Evolutionary conservation across 2,797 vertebrate species (phyloP).

Genomic region (Lithobates pipiens): DNA sequence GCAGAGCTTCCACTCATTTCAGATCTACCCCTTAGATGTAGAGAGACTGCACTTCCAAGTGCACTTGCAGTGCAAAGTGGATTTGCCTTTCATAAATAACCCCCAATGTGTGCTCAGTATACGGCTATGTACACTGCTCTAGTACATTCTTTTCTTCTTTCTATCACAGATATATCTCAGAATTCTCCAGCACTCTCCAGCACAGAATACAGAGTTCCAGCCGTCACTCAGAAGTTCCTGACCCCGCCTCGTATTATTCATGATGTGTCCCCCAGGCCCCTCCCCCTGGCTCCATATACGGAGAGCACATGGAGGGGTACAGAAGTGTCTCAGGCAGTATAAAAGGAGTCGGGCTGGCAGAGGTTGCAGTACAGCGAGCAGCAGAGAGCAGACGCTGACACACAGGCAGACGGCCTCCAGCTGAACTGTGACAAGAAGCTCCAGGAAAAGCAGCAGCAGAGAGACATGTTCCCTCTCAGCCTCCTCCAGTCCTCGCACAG

Average conservation of each 20-base stretch:
- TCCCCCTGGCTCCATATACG: no score
- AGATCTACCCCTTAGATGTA: no score
- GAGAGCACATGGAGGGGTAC: no score
- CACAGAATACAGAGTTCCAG: not conserved
- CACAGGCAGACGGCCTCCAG: not conserved
- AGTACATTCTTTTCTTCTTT: no score
- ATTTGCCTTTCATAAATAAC: no score
- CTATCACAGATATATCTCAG: no score
- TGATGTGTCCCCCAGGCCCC: no score
- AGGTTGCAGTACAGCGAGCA: not conserved
- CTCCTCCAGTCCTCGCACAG: not conserved
- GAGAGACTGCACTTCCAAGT: no score
- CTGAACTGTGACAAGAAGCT: not conserved
- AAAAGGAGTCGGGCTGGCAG: not conserved
- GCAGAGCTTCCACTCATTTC: no score
- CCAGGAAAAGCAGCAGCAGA: not conserved
- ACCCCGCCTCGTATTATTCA: not conserved
- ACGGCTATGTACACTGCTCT: no score
- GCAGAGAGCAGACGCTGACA: not conserved
- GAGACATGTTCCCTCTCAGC: conserved; percentile 16
- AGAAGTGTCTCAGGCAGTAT: not conserved
- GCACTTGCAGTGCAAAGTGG: no score
- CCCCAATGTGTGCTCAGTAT: no score
- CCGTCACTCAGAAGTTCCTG: not conserved
- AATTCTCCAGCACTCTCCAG: not conserved